Percentiles rank a stretch among this genome's conserved stretches.
Conservation (phyloP, 2,797 vertebrate genomes). For the Chiloscyllium punctatum region DNA sequence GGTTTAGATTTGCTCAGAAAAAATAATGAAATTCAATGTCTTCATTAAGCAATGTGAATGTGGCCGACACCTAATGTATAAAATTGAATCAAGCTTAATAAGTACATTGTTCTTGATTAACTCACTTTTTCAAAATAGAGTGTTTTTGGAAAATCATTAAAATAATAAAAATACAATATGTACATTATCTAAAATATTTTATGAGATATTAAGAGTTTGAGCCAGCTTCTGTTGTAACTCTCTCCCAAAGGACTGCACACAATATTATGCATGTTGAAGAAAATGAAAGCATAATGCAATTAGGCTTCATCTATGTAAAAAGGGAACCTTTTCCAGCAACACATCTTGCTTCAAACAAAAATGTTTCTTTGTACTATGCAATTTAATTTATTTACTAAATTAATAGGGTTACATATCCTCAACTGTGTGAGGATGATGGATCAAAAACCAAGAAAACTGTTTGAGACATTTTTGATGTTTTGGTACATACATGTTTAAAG, state of each 20-base stretch:
- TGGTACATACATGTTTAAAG: too few species aligned
- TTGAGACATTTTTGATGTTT: too few species aligned
- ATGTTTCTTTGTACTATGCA: neutral
- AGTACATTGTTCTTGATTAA: neutral
- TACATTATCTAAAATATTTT: neutral
- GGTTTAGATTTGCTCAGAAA: neutral
- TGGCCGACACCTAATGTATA: neutral
- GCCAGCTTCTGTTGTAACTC: neutral
- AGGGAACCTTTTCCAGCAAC: neutral
- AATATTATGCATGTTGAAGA: neutral
- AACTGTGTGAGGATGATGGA: neutral
- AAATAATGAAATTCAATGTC: neutral
- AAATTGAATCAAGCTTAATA: neutral
- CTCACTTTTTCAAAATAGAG: neutral
- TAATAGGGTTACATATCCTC: neutral
- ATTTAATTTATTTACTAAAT: neutral
- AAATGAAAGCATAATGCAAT: neutral
- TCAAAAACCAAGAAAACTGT: neutral
- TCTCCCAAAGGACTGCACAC: neutral
- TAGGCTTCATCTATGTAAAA: neutral
- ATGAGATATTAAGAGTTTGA: neutral
- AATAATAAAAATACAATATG: neutral
- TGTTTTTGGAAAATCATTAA: neutral
- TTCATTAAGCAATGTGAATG: neutral
- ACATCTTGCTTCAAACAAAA: neutral